Evolutionary conservation across 2,888 invertebrate species (phyloP), one percentile per base, ranked within the genome.

Genomic region (Nephrotoma guestfalica): DNA sequence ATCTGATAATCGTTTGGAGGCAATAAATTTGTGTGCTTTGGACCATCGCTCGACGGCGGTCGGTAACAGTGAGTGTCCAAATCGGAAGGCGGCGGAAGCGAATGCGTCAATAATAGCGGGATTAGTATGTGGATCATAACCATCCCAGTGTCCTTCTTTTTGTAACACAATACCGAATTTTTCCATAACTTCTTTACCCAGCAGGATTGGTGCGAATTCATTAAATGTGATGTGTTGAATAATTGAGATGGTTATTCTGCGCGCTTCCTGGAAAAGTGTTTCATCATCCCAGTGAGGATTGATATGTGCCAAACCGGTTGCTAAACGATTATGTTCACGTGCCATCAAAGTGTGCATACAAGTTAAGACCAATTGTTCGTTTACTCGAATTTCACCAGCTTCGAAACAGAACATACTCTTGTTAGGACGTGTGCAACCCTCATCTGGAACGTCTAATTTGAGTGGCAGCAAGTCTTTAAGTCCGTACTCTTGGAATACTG

Each of bases 231-330:
- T 95, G 90, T 97, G 97, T 90, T 97, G 97, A 87, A 97, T 96
- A 90, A 95, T 94, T 4, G 96, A 97, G 87, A 97, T 95, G 88
- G 95, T 95, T 89, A 97, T 96, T 86, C 97, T 93, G 88, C 97
- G 93, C 0, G 97, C 92, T 92, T 97, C 97, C 92, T 97, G 97
- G 93, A 95, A 98, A 0, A 97, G 91, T 0, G 96, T 97, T 92
- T 98, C 98, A 89, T 98, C 98, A 89, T 97, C 96, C 98, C 97
- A 98, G 90, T 97, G 97, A 0, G 97, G 97, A 92, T 98, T 98
- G 5, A 98, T 94, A 86, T 94, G 94, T 0, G 95, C 94, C 57
- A 98, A 91, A 6, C 92, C 95, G 86, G 93, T 94, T 0, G 98
- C 97, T 0, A 97, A 92, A 87, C 97, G 93, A 91, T 98, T 98